Evolutionary conservation across 2,888 invertebrate genomes (phyloP), one percentile per base, ranked within the genome.

Genomic region (Raillietiella orientalis): DNA sequence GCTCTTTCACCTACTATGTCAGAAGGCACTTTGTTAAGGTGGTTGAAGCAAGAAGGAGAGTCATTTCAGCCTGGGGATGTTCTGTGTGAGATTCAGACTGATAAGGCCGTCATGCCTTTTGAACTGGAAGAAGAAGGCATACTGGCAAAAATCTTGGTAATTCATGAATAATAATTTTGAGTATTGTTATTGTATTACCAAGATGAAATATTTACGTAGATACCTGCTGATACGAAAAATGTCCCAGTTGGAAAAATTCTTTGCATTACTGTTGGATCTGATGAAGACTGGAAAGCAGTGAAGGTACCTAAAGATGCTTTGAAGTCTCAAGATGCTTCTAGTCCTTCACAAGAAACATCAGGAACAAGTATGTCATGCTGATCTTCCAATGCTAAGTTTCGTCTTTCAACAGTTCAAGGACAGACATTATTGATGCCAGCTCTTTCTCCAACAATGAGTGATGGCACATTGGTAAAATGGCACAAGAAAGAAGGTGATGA

Each of bases 51-150:
- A n/a, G n/a, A n/a, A n/a, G n/a, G n/a, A n/a, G 55, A 53, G 19
- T 28, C 39, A 4, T 42, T 57, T 16, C 36, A 41, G 13, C 42
- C 59, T 12, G 62, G 62, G 6, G 62, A 62, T 41, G 50, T 57
- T 4, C 36, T 62, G 3, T 60, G 60, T 39, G 61, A 62, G 33
- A 57, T 62, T 36, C 58, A 62, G 39, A 62, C 61, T 2, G 61
- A 62, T 39, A 62, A 62, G 41, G 59, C 61, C 28, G 51, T 59
- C 2, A 50, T 61, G 34, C 45, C 55, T 3, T 46, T 59, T 37
- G 60, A 61, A 36, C 44, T 43, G 21, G 61, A 61, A 30, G 61
- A 62, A 31, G 58, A 60, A 32, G 54, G 56, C 13, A 41, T 54
- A 26, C 37, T 61, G n/a, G 59, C 60, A 5, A 60, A 59, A 42